Base-by-base conservation (phyloP, 2,113 vertebrate species). In the Phrynosoma platyrhinos region DNA sequence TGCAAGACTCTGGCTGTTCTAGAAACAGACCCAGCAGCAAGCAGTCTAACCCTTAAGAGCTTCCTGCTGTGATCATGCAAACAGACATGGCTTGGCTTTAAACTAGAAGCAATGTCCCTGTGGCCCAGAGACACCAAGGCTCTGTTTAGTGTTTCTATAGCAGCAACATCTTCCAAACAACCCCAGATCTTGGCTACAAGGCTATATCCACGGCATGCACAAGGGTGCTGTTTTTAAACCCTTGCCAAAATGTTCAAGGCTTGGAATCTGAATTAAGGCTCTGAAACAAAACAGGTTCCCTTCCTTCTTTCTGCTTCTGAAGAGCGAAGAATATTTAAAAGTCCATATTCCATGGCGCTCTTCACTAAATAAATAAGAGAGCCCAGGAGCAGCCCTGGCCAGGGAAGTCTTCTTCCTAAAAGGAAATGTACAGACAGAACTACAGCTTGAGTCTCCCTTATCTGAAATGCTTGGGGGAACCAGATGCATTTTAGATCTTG, bases 191-290 rank as follows among this genome's bases (percentile, higher is more conserved):
- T 68, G 18, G 1, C 9, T 81, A 18, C 12, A 23, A 69, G 68
- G 53, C 2, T 12, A 21, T 10, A 36, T 5, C 82, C 42, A 2
- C 88, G 90, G 77, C 82, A 23, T 66, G 76, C 82, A 52, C 91
- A 0, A 40, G 27, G 47, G 9, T 3, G 40, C 36, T 94, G 89
- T 92, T 95, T 94, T 91, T 90, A 90, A 25, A 0, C 3, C 1
- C 76, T 84, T 53, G n/a, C 82, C 89, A 87, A 79, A 25, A 42
- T 42, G 3, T 7, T 62, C 14, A 14, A 62, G 3, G 55, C 64
- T 74, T 14, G 75, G 27, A 52, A 55, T n/a, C 69, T 85, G 74
- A 71, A 36, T 14, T 13, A 64, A 69, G 6, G 64, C 52, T 0
- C 0, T 14, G 32, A 62, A 69, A 62, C 18, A 82, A 79, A 18